Base-by-base conservation (phyloP, 2,113 vertebrate species). In the Petrocephalus microphthalmus region DNA sequence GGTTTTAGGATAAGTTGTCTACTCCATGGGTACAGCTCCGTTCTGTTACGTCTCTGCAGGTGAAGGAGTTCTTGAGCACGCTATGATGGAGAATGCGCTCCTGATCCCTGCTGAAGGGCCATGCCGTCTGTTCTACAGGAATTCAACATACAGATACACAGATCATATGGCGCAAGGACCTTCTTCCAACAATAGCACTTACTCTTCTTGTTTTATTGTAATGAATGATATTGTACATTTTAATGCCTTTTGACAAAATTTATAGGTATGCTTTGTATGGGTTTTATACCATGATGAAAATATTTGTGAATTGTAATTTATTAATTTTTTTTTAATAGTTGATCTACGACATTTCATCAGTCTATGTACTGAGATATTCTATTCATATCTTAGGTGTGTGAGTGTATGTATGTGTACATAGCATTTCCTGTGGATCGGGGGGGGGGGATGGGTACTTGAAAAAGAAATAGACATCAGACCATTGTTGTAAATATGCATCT, bases 1-100 rank as follows among this genome's bases (percentile, higher is more conserved):
- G 33, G 15, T 15, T 15, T 78, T 78, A 37, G 5, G 37, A 78
- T 37, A 42, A 78, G 10, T 17, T 42, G 33, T 74, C 13, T 42
- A 42, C 29, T 19, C 5, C 25, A 13, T 19, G 11, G 81, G 1
- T 84, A 3, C 20, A 11, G 17, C 7, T 49, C n/a, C 1, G 3
- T 6, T 74, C 67, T 74, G 67, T 74, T 47, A n/a, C 4, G 2
- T 56, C 54, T 37, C 71, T 64, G 19, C 71, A 88, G 87, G 74
- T 88, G 78, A 88, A 83, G 37, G 87, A 88, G 52, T 83, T 88
- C 53, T 53, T 88, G 53, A 49, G 37, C 74, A 84, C 53, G 22
- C 42, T 88, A 0, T 84, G 78, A 57, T 33, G 17, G 52, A 47
- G 17, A 20, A 6, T 54, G 52, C 11, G 5, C 37, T 19, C 7